These are phyloP conservation scores for Octomys mimax DNA, from an alignment of 2,797 vertebrate species.

Conservation along the genomic window DNA sequence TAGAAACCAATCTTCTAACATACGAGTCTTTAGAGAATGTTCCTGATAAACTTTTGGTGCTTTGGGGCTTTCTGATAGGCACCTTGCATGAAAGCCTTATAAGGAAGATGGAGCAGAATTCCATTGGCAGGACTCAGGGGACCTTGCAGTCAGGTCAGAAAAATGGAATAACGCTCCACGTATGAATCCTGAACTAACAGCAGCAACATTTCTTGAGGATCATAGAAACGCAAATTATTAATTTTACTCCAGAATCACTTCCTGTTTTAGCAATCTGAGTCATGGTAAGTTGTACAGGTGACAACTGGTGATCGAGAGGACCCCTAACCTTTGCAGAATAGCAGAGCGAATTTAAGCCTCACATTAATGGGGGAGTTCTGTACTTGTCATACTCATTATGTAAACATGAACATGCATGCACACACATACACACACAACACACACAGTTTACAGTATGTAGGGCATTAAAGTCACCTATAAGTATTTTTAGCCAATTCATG, in stretches of 20 bases:
- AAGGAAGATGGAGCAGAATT: background rate
- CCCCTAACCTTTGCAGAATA: background rate
- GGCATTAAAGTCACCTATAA: background rate
- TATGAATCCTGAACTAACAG: background rate
- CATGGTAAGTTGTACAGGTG: background rate
- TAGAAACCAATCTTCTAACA: no score
- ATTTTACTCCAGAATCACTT: background rate
- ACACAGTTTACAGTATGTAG: background rate
- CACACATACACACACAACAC: fast-evolving
- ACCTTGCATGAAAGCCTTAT: background rate
- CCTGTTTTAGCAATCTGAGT: background rate
- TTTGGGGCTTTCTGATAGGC: background rate
- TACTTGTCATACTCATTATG: background rate
- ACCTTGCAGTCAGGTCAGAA: background rate
- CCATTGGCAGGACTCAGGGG: background rate
- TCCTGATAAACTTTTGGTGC: slow-evolving; percentile 13
- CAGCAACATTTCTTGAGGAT: background rate
- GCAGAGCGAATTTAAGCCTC: background rate
- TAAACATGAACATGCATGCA: fast-evolving
- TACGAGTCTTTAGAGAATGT: background rate
- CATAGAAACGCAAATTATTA: slow-evolving; percentile 8
- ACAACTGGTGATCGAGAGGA: background rate
- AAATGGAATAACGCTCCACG: background rate
- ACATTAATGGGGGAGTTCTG: background rate
- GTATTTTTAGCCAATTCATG: background rate